Evolutionary conservation across 2,113 vertebrate genomes (phyloP), one percentile per base, ranked within the genome.

Genomic region (Leucopsar rothschildi): DNA sequence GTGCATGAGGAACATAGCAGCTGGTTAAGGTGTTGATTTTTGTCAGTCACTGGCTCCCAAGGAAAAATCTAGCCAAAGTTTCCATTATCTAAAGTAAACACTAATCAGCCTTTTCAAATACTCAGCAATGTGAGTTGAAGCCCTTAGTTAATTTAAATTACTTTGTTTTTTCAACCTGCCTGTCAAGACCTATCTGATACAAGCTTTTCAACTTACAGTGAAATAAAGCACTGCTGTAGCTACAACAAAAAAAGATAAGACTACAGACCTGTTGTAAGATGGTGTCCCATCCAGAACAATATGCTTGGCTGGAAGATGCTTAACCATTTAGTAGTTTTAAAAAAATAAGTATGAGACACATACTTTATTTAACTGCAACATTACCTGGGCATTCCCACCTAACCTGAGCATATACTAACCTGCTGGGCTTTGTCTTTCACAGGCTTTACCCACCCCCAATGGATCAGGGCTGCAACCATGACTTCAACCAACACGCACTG

Each of bases 1-100:
- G 2, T 12, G 21, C 47, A 27, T 5, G 10, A 81, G 40, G 33
- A 93, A 70, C n/a, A 65, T 0, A 0, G 35, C 0, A 1, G 47
- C 66, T 82, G 49, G 93, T 71, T 24, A 78, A 75, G 42, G 65
- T 73, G 77, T 40, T 75, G 19, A 55, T 90, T 75, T 40, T 87
- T 75, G 65, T 75, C 65, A 52, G 64, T 61, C 56, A 40, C 16
- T 47, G 53, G 42, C 18, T 93, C 44, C 33, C 9, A 55, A 63
- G 40, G 24, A 71, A 87, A 90, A 82, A 42, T 20, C 49, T 35
- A 76, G 27, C 33, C 63, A 63, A 85, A 78, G 24, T 88, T 66
- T 64, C 86, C 63, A 65, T 65, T 76, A 69, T 25, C 25, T 88
- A 83, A 71, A n/a, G 63, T 64, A 77, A 93, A 83, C 31, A 15